Percentiles rank a stretch among this genome's conserved stretches.
Evolutionary conservation across 2,797 vertebrate genomes (phyloP).

Genomic region (Argya squamiceps): DNA sequence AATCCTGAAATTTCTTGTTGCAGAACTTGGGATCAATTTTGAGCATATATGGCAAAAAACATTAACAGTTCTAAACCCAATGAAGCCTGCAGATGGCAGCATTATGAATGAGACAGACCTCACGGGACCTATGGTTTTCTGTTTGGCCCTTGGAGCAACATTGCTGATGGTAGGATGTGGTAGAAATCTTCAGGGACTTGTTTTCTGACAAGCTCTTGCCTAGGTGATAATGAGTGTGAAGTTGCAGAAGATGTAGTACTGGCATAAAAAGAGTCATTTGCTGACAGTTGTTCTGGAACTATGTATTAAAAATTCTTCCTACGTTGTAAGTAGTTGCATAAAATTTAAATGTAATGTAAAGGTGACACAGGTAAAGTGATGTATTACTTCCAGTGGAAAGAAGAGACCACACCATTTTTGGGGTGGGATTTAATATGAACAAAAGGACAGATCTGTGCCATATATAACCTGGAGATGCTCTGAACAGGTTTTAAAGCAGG

Average conservation of each 20-base stretch:
- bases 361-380: not conserved
- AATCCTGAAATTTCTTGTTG: conserved; percentile 7
- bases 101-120: conserved; percentile 85
- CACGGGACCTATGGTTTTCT: conserved; percentile 79
- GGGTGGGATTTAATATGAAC: not conserved
- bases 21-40: conserved; percentile 85
- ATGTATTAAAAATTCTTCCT: not conserved
- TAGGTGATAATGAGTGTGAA: not conserved
- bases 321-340: not conserved
- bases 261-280: not conserved
- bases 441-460: not conserved
- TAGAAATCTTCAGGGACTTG: not conserved
- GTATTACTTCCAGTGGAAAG: not conserved
- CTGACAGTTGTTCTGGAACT: not conserved
- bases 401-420: not conserved
- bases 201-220: not conserved
- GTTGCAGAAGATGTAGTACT: not conserved
- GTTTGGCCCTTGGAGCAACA: conserved; percentile 75
- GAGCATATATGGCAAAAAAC: conserved; percentile 85
- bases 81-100: conserved; percentile 83
- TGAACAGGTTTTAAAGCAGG: not conserved
- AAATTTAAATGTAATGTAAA: not conserved
- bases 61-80: conserved; percentile 81
- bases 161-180: conserved; percentile 75
- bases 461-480: not conserved